Evolutionary conservation across 2,797 vertebrate genomes (phyloP).

Genomic region (Aratinga solstitialis): DNA sequence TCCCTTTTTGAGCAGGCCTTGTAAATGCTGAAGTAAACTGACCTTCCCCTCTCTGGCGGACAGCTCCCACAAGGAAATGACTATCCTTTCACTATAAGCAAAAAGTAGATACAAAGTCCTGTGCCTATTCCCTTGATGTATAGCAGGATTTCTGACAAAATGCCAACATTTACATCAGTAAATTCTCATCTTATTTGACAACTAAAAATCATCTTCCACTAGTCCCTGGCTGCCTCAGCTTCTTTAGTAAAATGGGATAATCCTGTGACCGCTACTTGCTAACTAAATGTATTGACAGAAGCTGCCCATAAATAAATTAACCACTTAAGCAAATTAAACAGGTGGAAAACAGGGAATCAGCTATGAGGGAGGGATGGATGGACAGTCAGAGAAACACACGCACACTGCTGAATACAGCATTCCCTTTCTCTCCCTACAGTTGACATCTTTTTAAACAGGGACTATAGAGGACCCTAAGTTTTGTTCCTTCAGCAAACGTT

Average conservation of each 20-base stretch:
- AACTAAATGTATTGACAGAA: slow-evolving; percentile 32
- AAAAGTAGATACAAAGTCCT: neutral
- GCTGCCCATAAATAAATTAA: slow-evolving; percentile 50
- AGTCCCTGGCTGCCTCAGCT: neutral
- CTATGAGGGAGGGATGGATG: neutral
- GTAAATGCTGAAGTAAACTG: neutral
- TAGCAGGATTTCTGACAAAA: neutral
- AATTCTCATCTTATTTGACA: neutral
- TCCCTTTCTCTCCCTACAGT: neutral
- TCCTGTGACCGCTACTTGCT: slow-evolving; percentile 3
- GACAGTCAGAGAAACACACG: neutral
- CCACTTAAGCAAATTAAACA: slow-evolving; percentile 40
- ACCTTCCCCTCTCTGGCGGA: neutral
- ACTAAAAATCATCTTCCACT: neutral
- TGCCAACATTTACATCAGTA: neutral
- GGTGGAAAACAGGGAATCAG: slow-evolving; percentile 14
- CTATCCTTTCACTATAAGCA: neutral
- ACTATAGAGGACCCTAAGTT: neutral
- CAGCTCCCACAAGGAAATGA: neutral
- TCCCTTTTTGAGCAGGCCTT: neutral
- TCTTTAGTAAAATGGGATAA: neutral
- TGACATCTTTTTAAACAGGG: neutral
- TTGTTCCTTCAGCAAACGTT: neutral
- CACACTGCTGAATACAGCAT: neutral
- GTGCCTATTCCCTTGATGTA: neutral